phyloP scores from a whole-genome alignment of 1,140 invertebrate species.

The Procambarus virginalis region DNA sequence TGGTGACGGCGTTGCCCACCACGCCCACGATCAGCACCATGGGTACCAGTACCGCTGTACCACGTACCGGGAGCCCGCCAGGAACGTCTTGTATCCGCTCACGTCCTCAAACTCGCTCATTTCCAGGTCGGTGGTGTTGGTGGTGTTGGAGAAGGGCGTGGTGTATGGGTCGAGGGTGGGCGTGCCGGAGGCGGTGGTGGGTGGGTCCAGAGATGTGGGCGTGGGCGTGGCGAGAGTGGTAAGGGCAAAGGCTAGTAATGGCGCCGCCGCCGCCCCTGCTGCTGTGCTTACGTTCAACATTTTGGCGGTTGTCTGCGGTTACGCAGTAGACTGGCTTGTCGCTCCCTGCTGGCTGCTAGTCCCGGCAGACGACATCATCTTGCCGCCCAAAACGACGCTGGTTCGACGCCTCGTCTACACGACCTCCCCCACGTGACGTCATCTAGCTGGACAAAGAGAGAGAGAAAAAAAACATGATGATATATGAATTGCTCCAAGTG shows the following conservation, averaged over 20 bases:
- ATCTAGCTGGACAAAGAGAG: too few species aligned
- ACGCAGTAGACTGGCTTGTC: neutral
- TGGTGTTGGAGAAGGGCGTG: neutral
- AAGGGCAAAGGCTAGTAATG: constrained; percentile 28
- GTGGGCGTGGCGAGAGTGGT: constrained; percentile 12
- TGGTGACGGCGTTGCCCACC: constrained; percentile 82
- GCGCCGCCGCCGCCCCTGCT: neutral
- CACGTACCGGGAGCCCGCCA: constrained; percentile 77
- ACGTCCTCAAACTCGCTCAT: neutral
- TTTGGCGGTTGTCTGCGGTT: neutral
- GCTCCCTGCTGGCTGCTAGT: neutral
- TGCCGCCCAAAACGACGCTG: neutral
- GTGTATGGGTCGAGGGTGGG: neutral
- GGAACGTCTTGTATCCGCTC: constrained; percentile 20
- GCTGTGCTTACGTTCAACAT: constrained; percentile 36
- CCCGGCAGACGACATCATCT: neutral
- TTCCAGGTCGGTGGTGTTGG: neutral
- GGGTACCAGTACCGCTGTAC: constrained; percentile 82
- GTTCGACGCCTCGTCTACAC: neutral
- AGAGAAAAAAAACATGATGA: too few species aligned
- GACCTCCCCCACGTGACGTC: neutral
- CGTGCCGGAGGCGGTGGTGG: neutral
- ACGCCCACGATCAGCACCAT: constrained; percentile 81
- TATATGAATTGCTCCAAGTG: too few species aligned
- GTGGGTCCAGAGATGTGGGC: neutral